phyloP scores from a whole-genome alignment of 2,113 vertebrate species.

The Arvicanthis niloticus region DNA sequence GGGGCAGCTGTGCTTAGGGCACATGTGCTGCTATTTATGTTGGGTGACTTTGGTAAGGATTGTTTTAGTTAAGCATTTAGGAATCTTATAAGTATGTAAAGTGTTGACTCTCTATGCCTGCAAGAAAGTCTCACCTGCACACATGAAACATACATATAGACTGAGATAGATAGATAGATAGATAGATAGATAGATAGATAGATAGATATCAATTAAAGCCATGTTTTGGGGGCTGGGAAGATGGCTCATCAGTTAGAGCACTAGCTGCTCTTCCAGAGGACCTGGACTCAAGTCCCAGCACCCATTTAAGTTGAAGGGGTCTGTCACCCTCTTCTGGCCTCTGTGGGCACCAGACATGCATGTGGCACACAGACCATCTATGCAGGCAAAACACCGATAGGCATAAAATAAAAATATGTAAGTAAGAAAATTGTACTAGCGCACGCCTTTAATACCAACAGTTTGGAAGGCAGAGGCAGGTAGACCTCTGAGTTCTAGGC shows the following conservation, averaged over 20 bases:
- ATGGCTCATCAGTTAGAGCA: not conserved
- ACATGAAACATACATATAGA: not conserved
- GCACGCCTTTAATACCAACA: not conserved
- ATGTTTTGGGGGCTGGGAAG: not conserved
- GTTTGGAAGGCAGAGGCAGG: not conserved
- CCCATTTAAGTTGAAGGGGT: not conserved
- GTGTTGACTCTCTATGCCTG: not conserved
- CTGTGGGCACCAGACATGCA: not conserved
- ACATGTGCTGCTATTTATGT: constrained; percentile 9
- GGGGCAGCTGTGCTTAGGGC: not conserved
- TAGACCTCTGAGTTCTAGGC: not conserved
- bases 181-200: not conserved
- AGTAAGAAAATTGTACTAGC: not conserved
- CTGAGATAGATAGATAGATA: not conserved
- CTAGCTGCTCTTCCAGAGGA: not conserved
- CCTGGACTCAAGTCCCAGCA: not conserved
- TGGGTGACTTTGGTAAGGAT: constrained; percentile 31
- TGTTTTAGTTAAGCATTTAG: constrained; percentile 46
- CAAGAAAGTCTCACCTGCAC: not conserved
- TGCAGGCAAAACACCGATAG: not conserved
- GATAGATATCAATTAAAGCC: not conserved
- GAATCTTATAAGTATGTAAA: not conserved
- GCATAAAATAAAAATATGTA: not conserved
- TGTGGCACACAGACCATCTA: not conserved
- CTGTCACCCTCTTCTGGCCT: not conserved